Percentiles rank a stretch among this genome's conserved stretches.
These are phyloP conservation scores for Rotaria magnacalcarata DNA, from an alignment of 2,888 invertebrate species.

Conservation along the genomic window DNA sequence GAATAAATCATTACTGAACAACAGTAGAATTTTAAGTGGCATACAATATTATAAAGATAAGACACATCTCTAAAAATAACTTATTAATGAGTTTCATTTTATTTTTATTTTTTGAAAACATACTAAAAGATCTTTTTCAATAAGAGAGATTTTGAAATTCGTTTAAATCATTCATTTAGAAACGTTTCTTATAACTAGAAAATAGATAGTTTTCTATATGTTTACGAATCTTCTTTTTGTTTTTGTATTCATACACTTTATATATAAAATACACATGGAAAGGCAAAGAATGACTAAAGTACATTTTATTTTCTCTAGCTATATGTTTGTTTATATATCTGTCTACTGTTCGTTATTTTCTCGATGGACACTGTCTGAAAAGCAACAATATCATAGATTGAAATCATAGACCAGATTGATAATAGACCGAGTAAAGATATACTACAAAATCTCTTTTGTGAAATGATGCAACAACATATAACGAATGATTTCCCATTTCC, in stretches of 20 bases:
- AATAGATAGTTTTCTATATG: not conserved
- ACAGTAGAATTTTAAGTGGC: not conserved
- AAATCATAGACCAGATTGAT: not conserved
- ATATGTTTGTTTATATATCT: no score
- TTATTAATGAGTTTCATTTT: not conserved
- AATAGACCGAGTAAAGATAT: not conserved
- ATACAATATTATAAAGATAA: not conserved
- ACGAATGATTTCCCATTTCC: not conserved
- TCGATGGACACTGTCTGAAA: not conserved
- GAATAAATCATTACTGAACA: no score
- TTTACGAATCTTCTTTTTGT: not conserved
- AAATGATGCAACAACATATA: not conserved
- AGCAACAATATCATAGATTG: not conserved
- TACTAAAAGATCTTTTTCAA: no score
- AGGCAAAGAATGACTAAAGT: not conserved
- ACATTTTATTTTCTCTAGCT: not conserved
- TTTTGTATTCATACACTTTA: not conserved
- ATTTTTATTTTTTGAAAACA: no score
- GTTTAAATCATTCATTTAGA: no score
- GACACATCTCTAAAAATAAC: not conserved
- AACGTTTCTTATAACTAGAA: no score
- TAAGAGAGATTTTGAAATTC: no score
- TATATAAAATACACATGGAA: not conserved
- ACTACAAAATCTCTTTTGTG: not conserved
- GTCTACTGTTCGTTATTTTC: not conserved